Percentiles rank a stretch among this genome's conserved stretches.
phyloP scores from a whole-genome alignment of 23 tunicate genomes.

The Diplosoma virens region DNA sequence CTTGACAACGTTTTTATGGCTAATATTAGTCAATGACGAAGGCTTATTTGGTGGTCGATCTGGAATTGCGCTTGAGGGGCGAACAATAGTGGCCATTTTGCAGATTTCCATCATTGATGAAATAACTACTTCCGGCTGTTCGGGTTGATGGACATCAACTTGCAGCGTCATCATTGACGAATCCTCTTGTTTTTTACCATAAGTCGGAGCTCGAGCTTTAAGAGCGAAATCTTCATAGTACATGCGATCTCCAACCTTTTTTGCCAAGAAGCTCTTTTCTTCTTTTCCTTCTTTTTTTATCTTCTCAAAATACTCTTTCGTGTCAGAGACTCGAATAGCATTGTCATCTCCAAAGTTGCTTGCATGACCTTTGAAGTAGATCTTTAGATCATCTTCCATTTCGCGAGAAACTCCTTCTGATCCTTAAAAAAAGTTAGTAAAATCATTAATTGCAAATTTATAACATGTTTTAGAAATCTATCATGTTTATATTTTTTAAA shows the following conservation, averaged over 20 bases:
- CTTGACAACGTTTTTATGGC: no score
- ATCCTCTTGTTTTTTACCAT: neutral
- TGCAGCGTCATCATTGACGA: neutral
- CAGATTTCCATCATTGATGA: neutral
- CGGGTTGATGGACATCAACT: slow-evolving; percentile 4
- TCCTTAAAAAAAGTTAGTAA: slow-evolving; percentile 31
- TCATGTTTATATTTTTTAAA: no score
- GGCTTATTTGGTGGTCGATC: neutral
- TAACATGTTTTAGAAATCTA: no score
- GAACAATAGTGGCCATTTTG: neutral
- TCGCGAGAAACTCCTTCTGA: slow-evolving; percentile 57
- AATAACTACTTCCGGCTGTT: slow-evolving; percentile 2
- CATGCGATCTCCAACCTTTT: neutral
- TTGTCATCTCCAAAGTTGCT: slow-evolving; percentile 22
- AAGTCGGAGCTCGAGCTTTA: neutral
- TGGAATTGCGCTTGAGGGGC: neutral
- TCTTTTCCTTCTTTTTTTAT: neutral
- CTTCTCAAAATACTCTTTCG: neutral
- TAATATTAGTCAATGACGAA: slow-evolving; percentile 17
- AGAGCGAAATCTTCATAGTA: neutral
- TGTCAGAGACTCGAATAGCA: slow-evolving; percentile 21
- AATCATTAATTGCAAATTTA: no score
- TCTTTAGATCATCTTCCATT: slow-evolving; percentile 61
- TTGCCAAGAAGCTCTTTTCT: neutral
- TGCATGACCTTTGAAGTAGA: slow-evolving; percentile 40